A percentile compares a stretch with the other conserved stretches of the same genome.
phyloP scores from a whole-genome alignment of 2,888 invertebrate genomes.

The Thecocarcelia acutangulata region DNA sequence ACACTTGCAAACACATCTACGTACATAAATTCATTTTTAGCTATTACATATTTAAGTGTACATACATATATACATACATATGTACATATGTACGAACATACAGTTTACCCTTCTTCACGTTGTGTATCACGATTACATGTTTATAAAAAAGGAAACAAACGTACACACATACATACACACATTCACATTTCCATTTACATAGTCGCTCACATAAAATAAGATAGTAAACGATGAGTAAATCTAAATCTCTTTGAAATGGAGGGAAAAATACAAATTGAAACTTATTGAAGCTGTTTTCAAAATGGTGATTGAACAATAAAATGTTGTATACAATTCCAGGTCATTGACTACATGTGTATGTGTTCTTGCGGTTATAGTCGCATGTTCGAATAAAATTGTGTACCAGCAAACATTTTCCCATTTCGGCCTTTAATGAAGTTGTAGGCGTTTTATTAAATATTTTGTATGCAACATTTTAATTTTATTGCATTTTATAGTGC shows the following conservation, averaged over 20 bases:
- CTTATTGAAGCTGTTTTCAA: constrained; percentile 67
- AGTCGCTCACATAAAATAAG: constrained; percentile 55
- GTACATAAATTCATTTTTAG: background rate
- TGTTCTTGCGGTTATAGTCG: background rate
- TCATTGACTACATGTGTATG: constrained; percentile 53
- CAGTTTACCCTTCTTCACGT: constrained; percentile 7
- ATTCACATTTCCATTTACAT: background rate
- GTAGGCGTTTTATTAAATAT: background rate
- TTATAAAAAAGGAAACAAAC: background rate
- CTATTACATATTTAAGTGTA: no score
- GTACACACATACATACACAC: background rate
- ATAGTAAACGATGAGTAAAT: constrained; percentile 64
- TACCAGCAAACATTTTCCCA: constrained; percentile 45
- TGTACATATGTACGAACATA: no score
- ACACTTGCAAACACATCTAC: background rate
- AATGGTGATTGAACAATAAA: constrained; percentile 70
- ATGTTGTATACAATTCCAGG: constrained; percentile 68
- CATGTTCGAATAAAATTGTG: constrained; percentile 15
- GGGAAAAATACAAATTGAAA: constrained; percentile 68
- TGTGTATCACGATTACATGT: background rate
- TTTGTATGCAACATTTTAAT: background rate
- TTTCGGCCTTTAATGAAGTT: constrained; percentile 13
- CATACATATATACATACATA: no score
- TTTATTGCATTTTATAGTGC: background rate
- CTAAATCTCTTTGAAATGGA: constrained; percentile 68